Base-by-base conservation (phyloP, 2,797 vertebrate genomes). In the Masticophis lateralis region DNA sequence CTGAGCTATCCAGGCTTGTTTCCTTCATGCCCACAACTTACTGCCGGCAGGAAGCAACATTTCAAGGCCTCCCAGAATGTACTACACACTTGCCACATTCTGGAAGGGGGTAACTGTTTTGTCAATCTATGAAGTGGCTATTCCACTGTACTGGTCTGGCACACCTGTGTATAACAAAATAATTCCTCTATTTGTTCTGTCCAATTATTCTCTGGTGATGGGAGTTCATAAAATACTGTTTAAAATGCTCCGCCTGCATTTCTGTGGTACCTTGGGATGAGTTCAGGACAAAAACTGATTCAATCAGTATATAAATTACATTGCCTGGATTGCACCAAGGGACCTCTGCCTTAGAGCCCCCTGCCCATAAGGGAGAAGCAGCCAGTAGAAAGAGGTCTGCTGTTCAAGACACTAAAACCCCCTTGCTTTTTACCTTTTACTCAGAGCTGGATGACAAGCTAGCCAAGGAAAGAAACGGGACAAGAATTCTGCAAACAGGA, bases 401-500 rank as follows among this genome's bases (percentile, higher is more conserved):
- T 79, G 37, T 37, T 43, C 32, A 10, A 22, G 32, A 18, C 32
- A 43, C 20, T 11, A 83, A 83, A n/a, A 10, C 3, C 3, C 69
- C 32, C 3, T 37, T 5, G 5, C 5, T 14, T 43, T 79, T 20
- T 20, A 18, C 18, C 69, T 79, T 69, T 69, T 18, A 37, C n/a
- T 74, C n/a, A 32, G 66, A 16, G 66, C n/a, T 8, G 2, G 27
- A 28, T 87, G 53, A 55, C 86, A 87, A 28, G 14, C 14, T n/a
- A 20, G 53, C 5, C 20, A 12, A 57, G 55, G 20, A 25, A 56
- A 32, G 94, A 86, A 92, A 94, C 55, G 98, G 95, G 95, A 98
- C 98, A 98, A 98, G 98, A 96, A 94, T 22, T 95, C 94, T 93
- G 95, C 94, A 61, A 94, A 98, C 98, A 98, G 98, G 57, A 98